These are phyloP conservation scores for Pteruthius melanotis DNA, from an alignment of 2,113 vertebrate genomes.

Conservation along the genomic window DNA sequence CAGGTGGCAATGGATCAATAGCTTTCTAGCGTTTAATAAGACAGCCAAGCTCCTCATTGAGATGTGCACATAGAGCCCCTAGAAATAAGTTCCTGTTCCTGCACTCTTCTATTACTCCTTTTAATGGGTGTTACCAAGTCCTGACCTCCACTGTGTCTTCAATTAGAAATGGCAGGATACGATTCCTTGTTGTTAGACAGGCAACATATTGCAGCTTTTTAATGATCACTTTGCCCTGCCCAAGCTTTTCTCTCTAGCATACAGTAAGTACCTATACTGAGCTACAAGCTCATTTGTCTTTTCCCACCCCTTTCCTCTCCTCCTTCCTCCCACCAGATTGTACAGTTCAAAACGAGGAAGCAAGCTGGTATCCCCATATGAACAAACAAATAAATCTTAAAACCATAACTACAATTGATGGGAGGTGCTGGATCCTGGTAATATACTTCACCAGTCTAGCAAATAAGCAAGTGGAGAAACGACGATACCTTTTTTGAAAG, in stretches of 20 bases:
- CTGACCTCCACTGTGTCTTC: background rate
- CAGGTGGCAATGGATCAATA: background rate
- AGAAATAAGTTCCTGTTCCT: background rate
- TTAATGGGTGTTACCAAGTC: background rate
- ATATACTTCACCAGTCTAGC: background rate
- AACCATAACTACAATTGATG: background rate
- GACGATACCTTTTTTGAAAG: background rate
- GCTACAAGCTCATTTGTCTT: background rate
- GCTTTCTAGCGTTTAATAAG: background rate
- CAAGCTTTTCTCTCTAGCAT: background rate
- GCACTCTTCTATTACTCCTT: background rate
- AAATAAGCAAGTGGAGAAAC: background rate
- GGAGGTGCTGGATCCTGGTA: background rate
- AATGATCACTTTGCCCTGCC: background rate
- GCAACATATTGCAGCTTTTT: background rate
- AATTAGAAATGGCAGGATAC: background rate
- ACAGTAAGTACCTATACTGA: background rate
- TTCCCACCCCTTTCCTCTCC: background rate
- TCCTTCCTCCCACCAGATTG: background rate
- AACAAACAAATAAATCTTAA: background rate
- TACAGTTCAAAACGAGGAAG: background rate
- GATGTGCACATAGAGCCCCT: background rate
- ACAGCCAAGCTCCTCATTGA: background rate
- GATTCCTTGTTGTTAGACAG: background rate
- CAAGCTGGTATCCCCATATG: background rate